Percentiles rank a stretch among this genome's conserved stretches.
phyloP scores from a whole-genome alignment of 2,797 vertebrate genomes.

The Argya squamiceps region DNA sequence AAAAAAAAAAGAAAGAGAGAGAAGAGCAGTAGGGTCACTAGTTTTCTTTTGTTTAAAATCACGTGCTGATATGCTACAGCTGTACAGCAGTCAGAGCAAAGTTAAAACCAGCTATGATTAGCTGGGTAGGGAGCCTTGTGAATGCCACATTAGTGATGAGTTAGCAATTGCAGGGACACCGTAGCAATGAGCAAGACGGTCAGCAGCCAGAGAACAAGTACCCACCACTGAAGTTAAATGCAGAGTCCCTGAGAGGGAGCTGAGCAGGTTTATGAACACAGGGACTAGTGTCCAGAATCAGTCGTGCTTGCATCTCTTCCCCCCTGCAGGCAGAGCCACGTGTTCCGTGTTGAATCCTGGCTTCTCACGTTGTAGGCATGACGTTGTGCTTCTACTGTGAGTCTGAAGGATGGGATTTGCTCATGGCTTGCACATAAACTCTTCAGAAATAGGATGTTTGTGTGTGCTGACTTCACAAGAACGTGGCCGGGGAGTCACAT shows the following conservation, averaged over 20 bases:
- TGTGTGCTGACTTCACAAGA: rapidly evolving
- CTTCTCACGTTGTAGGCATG: rapidly evolving
- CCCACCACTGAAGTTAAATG: background rate
- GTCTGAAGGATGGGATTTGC: background rate
- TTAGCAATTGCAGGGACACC: background rate
- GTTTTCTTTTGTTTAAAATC: background rate
- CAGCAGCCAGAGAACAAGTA: background rate
- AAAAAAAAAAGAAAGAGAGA: no score
- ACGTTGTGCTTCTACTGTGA: rapidly evolving
- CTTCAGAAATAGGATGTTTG: background rate
- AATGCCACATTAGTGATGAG: background rate
- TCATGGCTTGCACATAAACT: background rate
- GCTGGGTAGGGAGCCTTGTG: background rate
- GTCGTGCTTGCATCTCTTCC: background rate
- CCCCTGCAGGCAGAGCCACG: rapidly evolving
- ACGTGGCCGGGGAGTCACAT: background rate
- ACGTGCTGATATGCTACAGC: background rate
- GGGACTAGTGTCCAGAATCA: background rate
- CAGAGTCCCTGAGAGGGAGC: background rate
- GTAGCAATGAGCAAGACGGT: background rate
- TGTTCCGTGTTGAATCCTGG: background rate
- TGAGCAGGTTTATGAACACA: background rate
- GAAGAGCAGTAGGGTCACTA: background rate
- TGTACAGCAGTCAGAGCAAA: background rate
- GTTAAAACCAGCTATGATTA: background rate